phyloP scores from a whole-genome alignment of 2,797 vertebrate species.

The Peromyscus aztecus region DNA sequence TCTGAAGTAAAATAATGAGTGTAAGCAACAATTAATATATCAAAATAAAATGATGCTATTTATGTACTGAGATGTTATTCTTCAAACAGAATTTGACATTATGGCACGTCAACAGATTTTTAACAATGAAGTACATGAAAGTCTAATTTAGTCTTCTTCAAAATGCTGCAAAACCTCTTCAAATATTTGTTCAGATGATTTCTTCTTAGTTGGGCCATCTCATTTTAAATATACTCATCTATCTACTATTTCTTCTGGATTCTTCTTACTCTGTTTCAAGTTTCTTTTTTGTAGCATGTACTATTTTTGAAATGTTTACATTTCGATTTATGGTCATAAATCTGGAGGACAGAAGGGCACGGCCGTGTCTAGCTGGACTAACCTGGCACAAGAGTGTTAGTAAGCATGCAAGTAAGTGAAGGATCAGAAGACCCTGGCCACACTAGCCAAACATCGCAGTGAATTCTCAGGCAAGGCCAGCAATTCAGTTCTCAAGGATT shows the following conservation, averaged over 20 bases:
- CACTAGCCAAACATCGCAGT: neutral
- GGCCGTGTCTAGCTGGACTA: neutral
- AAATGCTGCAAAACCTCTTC: neutral
- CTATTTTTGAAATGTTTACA: neutral
- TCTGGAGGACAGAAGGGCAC: neutral
- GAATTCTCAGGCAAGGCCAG: slow-evolving; percentile 7
- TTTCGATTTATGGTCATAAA: neutral
- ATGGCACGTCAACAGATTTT: neutral
- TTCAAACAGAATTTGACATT: neutral
- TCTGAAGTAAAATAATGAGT: neutral
- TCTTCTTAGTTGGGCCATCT: neutral
- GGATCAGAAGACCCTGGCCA: neutral
- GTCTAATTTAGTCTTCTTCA: no score
- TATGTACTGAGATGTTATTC: neutral
- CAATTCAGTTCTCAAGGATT: slow-evolving; percentile 21
- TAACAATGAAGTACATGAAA: no score
- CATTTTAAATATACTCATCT: neutral
- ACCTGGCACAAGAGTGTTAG: neutral
- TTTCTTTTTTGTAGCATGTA: neutral
- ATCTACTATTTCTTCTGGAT: accelerated
- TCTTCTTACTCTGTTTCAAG: neutral
- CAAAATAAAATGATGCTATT: neutral
- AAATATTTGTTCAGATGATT: neutral
- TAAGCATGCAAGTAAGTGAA: neutral
- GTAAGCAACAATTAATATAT: neutral